Percentiles rank a stretch among this genome's conserved stretches.
Evolutionary conservation across 2,888 invertebrate species (phyloP).

Genomic region (Venustoraphidia nigricollis): DNA sequence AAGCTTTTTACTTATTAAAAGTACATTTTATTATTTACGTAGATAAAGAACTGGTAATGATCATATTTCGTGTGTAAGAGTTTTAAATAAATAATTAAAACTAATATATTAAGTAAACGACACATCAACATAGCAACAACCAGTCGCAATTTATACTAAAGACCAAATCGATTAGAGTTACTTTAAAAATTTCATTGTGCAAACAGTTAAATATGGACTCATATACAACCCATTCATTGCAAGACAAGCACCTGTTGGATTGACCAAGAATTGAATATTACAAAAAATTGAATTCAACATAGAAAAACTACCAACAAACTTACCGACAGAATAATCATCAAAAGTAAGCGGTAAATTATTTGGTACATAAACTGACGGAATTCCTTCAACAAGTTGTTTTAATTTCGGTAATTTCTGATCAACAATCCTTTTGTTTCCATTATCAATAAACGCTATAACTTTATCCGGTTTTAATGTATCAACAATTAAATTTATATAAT

Average conservation of each 20-base stretch:
- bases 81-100: too few relatives aligned
- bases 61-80: too few relatives aligned
- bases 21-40: too few relatives aligned
- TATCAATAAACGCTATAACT: conserved; percentile 3
- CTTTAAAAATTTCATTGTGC: too few relatives aligned
- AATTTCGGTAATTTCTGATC: conserved; percentile 5
- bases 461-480: conserved; percentile 1
- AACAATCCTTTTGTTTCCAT: not conserved
- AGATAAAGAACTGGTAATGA: too few relatives aligned
- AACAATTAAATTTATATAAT: conserved; percentile 1
- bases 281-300: not conserved
- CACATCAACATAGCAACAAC: too few relatives aligned
- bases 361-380: conserved; percentile 3
- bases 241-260: not conserved
- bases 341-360: not conserved
- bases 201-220: too few relatives aligned
- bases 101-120: too few relatives aligned
- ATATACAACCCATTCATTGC: too few relatives aligned
- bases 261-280: not conserved
- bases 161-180: too few relatives aligned
- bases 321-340: not conserved
- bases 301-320: not conserved
- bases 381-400: conserved; percentile 6
- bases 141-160: too few relatives aligned
- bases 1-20: too few relatives aligned